Evolutionary conservation across 2,888 invertebrate species (phyloP).

Genomic region (Chironomus riparius): DNA sequence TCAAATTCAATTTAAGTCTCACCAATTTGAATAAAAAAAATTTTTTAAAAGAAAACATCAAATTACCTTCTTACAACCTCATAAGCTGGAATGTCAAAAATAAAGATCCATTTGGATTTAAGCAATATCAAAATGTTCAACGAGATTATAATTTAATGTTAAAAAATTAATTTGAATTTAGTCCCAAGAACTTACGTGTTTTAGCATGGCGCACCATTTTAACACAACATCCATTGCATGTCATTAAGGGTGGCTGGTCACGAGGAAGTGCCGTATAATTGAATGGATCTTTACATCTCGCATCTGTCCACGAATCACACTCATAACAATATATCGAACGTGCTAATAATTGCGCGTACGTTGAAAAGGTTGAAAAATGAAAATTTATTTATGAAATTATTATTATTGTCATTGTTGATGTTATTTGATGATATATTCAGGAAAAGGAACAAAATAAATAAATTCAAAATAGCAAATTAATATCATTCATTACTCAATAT

Average conservation of each 20-base stretch:
- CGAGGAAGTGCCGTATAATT: constrained; percentile 82
- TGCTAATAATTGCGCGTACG: constrained; percentile 48
- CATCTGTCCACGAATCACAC: constrained; percentile 87
- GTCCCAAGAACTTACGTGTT: constrained; percentile 59
- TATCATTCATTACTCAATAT: background rate
- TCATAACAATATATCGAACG: constrained; percentile 88
- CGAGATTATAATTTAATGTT: background rate
- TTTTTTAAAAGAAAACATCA: background rate
- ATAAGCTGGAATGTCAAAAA: constrained; percentile 9
- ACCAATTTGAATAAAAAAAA: too few species aligned
- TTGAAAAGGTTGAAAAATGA: background rate
- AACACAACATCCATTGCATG: constrained; percentile 88
- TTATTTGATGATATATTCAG: too few species aligned
- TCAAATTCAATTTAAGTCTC: too few species aligned
- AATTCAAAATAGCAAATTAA: background rate
- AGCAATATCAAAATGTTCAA: background rate
- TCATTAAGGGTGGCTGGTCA: constrained; percentile 79
- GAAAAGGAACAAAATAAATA: too few species aligned
- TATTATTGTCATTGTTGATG: too few species aligned
- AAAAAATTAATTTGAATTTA: background rate
- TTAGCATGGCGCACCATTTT: constrained; percentile 90
- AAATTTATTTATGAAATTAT: too few species aligned
- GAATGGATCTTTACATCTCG: constrained; percentile 84
- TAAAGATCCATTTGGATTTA: background rate
- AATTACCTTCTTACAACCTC: constrained; percentile 24